Base-by-base conservation (phyloP, 1,140 invertebrate genomes). In the Drosophila arawakana region DNA sequence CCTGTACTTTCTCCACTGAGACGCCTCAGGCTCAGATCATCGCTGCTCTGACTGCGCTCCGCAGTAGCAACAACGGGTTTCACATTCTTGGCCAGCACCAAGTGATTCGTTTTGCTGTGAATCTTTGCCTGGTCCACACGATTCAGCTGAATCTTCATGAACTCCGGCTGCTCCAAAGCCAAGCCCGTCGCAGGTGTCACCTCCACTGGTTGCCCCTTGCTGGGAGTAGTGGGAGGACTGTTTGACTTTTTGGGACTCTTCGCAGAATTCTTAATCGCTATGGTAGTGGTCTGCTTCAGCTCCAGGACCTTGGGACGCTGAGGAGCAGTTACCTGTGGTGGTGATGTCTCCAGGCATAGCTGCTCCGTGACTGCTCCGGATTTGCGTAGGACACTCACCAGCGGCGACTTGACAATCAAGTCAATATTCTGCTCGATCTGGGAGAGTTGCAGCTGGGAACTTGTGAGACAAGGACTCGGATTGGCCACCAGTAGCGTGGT, bases 81-180 rank as follows among this genome's bases (percentile, higher is more conserved):
- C 0, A 81, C 61, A 76, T 92, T 93, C 70, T 94, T 95, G 15
- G 94, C 94, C 63, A 95, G 91, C 54, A 95, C 94, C 43, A 95
- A 92, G 85, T 95, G 95, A 55, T 93, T 93, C 6, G 92, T 73
- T 80, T 94, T 95, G 39, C 91, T 91, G 13, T 84, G 76, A 6
- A 88, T 15, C 10, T 77, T 72, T 7, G 73, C 71, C 59, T 73
- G 80, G 76, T 96, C 95, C 43, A 96, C 95, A 78, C 94, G 95
- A 70, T 96, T 95, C 52, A 96, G 81, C 83, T 95, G 95, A 54
- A 95, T 95, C 75, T 95, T 94, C 75, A 96, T 92, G 83, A 96
- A 96, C 91, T 96, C 95, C 2, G 95, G 95, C n/a, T 95, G 93
- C 6, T 2, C 43, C 11, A 13, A 6, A 3, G 43, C 43, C n/a